phyloP scores from a whole-genome alignment of 2,888 invertebrate genomes.

The Leptopilina myrica region DNA sequence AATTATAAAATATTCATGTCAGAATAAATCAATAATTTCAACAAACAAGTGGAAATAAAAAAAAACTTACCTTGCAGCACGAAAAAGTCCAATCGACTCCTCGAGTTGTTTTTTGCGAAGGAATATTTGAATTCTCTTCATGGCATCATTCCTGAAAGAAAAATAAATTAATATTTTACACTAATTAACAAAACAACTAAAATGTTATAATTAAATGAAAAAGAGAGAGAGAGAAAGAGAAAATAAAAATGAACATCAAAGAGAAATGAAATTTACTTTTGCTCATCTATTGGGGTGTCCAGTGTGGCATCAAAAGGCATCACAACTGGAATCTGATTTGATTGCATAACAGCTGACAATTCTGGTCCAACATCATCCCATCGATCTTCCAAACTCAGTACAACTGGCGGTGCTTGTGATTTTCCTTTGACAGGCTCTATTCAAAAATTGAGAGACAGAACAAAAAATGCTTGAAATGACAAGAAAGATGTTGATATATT shows the following conservation, averaged over 20 bases:
- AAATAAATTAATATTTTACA: constrained; percentile 1
- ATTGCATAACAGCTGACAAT: constrained; percentile 80
- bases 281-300: constrained; percentile 90
- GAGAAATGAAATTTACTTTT: constrained; percentile 82
- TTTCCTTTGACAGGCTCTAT: constrained; percentile 50
- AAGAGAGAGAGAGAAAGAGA: too few relatives aligned
- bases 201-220: constrained; percentile 3
- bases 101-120: constrained; percentile 85
- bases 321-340: constrained; percentile 81
- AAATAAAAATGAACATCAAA: constrained; percentile 44
- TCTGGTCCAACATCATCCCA: constrained; percentile 85
- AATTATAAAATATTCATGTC: background rate
- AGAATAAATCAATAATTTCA: background rate
- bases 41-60: background rate
- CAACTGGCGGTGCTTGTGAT: constrained; percentile 49
- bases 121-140: constrained; percentile 89
- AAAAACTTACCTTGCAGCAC: constrained; percentile 83
- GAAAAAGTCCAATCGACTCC: constrained; percentile 87
- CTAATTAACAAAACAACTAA: constrained; percentile 40
- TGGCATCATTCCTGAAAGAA: constrained; percentile 85
- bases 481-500: constrained; percentile 13
- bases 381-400: constrained; percentile 77
- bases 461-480: background rate
- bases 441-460: constrained; percentile 30
- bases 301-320: constrained; percentile 92